Base-by-base conservation (phyloP, 2,888 invertebrate species). In the Xanthia togata region DNA sequence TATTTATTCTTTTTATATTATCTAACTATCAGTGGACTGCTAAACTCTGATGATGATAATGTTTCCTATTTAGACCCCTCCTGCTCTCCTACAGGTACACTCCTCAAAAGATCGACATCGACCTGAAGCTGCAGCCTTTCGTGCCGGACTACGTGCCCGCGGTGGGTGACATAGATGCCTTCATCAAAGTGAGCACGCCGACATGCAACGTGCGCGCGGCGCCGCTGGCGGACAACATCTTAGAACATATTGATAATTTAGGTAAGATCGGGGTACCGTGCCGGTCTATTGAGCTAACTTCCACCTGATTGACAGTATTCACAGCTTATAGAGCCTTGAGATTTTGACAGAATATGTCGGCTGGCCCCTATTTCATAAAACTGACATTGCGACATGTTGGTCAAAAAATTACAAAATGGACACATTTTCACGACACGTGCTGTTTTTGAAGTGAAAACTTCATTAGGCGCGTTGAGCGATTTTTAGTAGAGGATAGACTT, bases 131-230 rank as follows among this genome's bases (percentile, higher is more conserved):
- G 91, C 98, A 98, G 90, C 99, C 99, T 0, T 99, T 99, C 93
- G 98, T 99, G 73, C 99, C 99, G 1, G 99, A 99, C 91, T 99
- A 98, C 95, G 98, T 99, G 88, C 99, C 99, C 14, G 99, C 99
- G 0, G 99, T 99, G 67, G 99, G 99, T 0, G 99, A 99, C 94
- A 99, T 99, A 87, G 99, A 99, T 95, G 99, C 99, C 5, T 99
- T 99, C 95, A 97, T 99, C 60, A 99, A 99, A 97, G 98, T 99
- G 2, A 96, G 97, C 65, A 97, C 99, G 38, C 99, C 99, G 0
- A 98, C 98, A n/a, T 90, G 92, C 81, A 93, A 93, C 80, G 91
- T 93, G 79, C 93, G 94, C 35, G 94, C 90, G 2, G 88, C 88
- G 63, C 79, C 92, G 14, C 90, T 96, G 6, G 75, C 90, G 2